Conservation (phyloP, 2,888 invertebrate genomes). For the Sinopyrophorus schimmeli region DNA sequence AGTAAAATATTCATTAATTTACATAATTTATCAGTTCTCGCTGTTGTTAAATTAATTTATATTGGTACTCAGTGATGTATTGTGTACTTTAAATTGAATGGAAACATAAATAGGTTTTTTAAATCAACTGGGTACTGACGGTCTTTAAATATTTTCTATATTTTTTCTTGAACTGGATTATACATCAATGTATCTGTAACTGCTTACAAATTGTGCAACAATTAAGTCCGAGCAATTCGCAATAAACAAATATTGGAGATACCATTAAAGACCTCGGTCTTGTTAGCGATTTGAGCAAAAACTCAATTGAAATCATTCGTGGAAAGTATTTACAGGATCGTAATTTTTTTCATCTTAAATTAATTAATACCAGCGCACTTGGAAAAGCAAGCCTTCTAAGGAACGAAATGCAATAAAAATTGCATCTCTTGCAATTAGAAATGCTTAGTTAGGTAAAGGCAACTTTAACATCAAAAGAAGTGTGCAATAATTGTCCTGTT, state of each 20-base stretch:
- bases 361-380: slow-evolving; percentile 17
- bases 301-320: slow-evolving; percentile 6
- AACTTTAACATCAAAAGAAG: slow-evolving; percentile 22
- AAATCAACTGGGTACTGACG: no score
- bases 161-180: no score
- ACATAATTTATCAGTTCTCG: no score
- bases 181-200: slow-evolving; percentile 7
- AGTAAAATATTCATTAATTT: no score
- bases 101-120: no score
- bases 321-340: slow-evolving; percentile 6
- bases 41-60: no score
- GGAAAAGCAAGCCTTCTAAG: slow-evolving; percentile 19
- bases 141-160: no score
- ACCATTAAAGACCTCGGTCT: slow-evolving; percentile 5
- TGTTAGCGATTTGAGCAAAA: slow-evolving; percentile 3
- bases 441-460: slow-evolving; percentile 22
- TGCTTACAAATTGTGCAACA: slow-evolving; percentile 15
- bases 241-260: slow-evolving; percentile 11
- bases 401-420: slow-evolving; percentile 22
- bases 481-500: slow-evolving; percentile 15
- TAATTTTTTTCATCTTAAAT: slow-evolving; percentile 19
- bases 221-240: slow-evolving; percentile 10
- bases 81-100: no score
- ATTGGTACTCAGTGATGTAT: no score
- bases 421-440: slow-evolving; percentile 17